Percentiles rank a stretch among this genome's conserved stretches.
phyloP scores from a whole-genome alignment of 2,113 vertebrate species.

The Malurus melanocephalus region DNA sequence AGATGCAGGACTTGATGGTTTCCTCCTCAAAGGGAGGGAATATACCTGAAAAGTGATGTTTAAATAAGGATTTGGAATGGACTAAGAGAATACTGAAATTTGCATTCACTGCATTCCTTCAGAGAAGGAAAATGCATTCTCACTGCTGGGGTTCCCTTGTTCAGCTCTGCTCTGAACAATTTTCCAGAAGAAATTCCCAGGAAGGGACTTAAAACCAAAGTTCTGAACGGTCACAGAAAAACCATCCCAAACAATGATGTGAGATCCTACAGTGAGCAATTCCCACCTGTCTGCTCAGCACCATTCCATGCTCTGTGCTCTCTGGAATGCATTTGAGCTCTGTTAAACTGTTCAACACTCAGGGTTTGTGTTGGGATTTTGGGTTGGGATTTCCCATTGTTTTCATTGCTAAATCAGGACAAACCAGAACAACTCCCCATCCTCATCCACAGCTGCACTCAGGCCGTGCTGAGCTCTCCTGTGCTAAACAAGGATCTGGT shows the following conservation, averaged over 20 bases:
- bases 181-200: neutral
- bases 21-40: neutral
- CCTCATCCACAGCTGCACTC: neutral
- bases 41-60: neutral
- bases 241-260: accelerated
- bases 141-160: neutral
- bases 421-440: too few relatives aligned
- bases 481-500: accelerated
- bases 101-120: neutral
- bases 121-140: neutral
- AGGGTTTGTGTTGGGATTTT: too few relatives aligned
- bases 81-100: neutral
- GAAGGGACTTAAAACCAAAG: neutral
- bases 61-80: neutral
- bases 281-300: neutral
- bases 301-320: neutral
- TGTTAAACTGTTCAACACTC: too few relatives aligned
- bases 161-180: neutral
- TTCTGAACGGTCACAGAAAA: neutral
- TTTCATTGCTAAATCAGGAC: too few relatives aligned
- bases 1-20: neutral
- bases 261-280: neutral
- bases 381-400: too few relatives aligned
- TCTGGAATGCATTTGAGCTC: neutral
- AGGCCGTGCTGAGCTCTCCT: too few relatives aligned